Evolutionary conservation across 2,888 invertebrate species (phyloP), one percentile per base, ranked within the genome.

Genomic region (Ryuthela nishihirai): DNA sequence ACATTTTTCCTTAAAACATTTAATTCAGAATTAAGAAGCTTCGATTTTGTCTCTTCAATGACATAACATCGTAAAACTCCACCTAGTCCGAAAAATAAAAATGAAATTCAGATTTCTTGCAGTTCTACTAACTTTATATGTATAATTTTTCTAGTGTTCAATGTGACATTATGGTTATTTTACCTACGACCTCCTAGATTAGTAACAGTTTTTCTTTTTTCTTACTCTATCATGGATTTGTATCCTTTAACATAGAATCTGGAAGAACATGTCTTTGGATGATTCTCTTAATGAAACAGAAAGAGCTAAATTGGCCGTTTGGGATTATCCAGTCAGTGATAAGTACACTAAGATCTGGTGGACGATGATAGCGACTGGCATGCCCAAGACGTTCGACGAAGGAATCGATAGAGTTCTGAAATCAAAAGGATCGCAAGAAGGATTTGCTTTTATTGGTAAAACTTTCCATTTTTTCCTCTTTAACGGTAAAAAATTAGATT

Each of bases 271-370:
- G 88, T 93, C 93, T 29, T 76, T 98, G 20, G 93, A 97, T 73
- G 95, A 97, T 75, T 92, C 90, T 48, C 75, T 97, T 45, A 84
- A 85, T 20, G 88, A 92, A 54, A 82, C 90, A 4, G 93, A 97
- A 71, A 79, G 95, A 25, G 89, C 95, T 0, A 90, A 94, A 73
- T 75, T 97, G 15, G 97, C 98, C 0, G 98, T 98, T 0, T 98
- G 97, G 97, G 97, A 98, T 73, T 98, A 98, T 73, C 98, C 98
- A 0, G 94, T 98, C 0, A 93, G 93, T 70, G 95, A 98, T 75
- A 97, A 93, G 72, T 98, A 93, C 74, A 97, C 94, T 35, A 98
- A 97, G 76, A 94, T 99, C 87, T 95, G 95, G 89, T 90, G 94
- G 72, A 90, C 91, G 0, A 98, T 97, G 92, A 81, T 83, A 69